These are phyloP conservation scores for Melipona quadrifasciata DNA, from an alignment of 1,140 invertebrate genomes.

Conservation along the genomic window DNA sequence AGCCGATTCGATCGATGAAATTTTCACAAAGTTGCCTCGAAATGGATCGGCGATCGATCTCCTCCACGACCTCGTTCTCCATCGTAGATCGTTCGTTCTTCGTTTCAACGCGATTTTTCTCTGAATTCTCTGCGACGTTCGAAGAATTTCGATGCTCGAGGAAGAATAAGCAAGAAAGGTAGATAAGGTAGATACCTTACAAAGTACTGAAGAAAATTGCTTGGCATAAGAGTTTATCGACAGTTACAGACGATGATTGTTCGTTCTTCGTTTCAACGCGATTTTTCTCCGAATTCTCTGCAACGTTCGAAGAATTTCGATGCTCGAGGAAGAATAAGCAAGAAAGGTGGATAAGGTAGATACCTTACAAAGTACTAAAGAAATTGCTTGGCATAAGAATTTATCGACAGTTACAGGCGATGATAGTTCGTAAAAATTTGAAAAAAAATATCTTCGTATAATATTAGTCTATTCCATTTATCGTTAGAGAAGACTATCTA, in stretches of 20 bases:
- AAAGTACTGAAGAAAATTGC: not conserved
- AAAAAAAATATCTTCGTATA: not conserved
- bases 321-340: no score
- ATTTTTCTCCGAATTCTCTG: not conserved
- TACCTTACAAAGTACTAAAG: not conserved
- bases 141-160: not conserved
- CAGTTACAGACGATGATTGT: not conserved
- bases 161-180: no score
- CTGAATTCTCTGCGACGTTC: no score
- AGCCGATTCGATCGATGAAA: slow-evolving; percentile 20
- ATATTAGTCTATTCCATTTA: not conserved
- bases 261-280: not conserved
- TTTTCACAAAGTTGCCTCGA: slow-evolving; percentile 2
- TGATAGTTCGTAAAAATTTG: not conserved
- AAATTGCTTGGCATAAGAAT: not conserved
- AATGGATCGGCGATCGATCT: slow-evolving; percentile 29
- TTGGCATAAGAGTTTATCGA: not conserved
- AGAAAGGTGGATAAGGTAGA: not conserved
- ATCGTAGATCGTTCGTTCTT: not conserved
- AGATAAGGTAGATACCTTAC: not conserved
- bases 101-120: not conserved
- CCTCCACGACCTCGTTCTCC: slow-evolving; percentile 27
- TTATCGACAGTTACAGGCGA: not conserved
- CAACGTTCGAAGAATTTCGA: not conserved
- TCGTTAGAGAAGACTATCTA: not conserved